phyloP scores from a whole-genome alignment of 2,888 invertebrate species.

The Theretra japonica region DNA sequence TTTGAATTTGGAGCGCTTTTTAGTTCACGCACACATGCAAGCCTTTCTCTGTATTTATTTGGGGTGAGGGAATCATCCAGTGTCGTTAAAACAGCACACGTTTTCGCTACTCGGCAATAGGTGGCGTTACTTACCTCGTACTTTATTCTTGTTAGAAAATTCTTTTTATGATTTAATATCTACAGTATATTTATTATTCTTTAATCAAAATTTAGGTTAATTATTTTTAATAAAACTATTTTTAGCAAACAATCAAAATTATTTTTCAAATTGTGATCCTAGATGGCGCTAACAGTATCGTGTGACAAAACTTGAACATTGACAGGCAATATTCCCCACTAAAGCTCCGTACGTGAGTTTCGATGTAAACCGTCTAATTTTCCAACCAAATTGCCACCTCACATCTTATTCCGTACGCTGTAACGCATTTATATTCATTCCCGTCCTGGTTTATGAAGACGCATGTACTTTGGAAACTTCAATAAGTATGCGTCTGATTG shows the following conservation, averaged over 20 bases:
- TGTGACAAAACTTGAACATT: constrained; percentile 31
- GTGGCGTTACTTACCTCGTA: constrained; percentile 47
- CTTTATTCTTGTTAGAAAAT: constrained; percentile 23
- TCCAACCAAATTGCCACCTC: constrained; percentile 73
- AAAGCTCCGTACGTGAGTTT: constrained; percentile 72
- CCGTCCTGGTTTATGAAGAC: constrained; percentile 69
- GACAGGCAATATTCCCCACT: constrained; percentile 43
- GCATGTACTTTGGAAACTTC: constrained; percentile 62
- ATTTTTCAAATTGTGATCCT: constrained; percentile 27
- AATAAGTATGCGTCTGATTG: constrained; percentile 58
- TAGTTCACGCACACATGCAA: constrained; percentile 61
- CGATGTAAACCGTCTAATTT: constrained; percentile 76
- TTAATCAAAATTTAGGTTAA: neutral
- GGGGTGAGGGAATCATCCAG: constrained; percentile 42
- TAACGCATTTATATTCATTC: constrained; percentile 78
- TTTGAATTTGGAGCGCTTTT: constrained; percentile 67
- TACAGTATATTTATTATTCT: neutral
- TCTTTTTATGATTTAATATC: neutral
- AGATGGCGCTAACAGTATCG: constrained; percentile 64
- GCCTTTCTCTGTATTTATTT: constrained; percentile 42
- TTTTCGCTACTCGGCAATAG: constrained; percentile 59
- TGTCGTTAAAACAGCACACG: constrained; percentile 61
- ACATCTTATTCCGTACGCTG: constrained; percentile 73
- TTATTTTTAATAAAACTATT: neutral
- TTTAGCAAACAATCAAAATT: neutral